Evolutionary conservation across 2,888 invertebrate species (phyloP), one percentile per base, ranked within the genome.

Genomic region (Sphaerophoria taeniata): DNA sequence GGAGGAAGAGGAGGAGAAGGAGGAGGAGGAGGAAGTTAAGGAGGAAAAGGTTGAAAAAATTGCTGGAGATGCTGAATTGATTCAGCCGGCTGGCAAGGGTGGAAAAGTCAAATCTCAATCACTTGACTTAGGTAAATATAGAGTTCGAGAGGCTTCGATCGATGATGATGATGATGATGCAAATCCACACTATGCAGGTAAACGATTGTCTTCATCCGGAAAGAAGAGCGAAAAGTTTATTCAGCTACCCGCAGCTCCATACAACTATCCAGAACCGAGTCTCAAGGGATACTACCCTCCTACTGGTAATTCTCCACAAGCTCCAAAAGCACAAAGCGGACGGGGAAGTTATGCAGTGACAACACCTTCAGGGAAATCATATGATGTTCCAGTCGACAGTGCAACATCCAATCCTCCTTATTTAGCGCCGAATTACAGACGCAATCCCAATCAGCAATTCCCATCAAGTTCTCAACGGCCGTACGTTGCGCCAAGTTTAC

Each of bases 1-100:
- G 31, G 89, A 91, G 78, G 91, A 91, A 88, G 89, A 92, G 43
- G 89, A 89, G 76, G 91, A 91, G 12, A 92, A 92, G 87, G 91
- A 90, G 14, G 91, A 92, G 76, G 70, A 91, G 34, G n/a, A n/a
- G n/a, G n/a, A n/a, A n/a, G n/a, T 73, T 5, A 88, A 88, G 36
- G 88, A 88, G 67, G 88, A 85, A 12, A 87, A 88, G 11, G 90
- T 89, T 33, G 89, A 91, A 78, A 91, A 91, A 88, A 90, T 92
- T 47, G 89, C 89, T 77, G 91, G 91, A 12, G 92, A 92, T 87
- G 91, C 90, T 14, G 91, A 92, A 77, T 71, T 91, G 34, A 77
- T 92, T 80, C 89, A 90, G 1, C 49, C 72, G 6, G 60, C 70
- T 45, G 80, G 80, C 14, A 87, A 88, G 87, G 74, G 87, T 89